Percentiles rank a stretch among this genome's conserved stretches.
These are phyloP conservation scores for Drosophila kuntzei DNA, from an alignment of 2,888 invertebrate genomes.

Conservation along the genomic window DNA sequence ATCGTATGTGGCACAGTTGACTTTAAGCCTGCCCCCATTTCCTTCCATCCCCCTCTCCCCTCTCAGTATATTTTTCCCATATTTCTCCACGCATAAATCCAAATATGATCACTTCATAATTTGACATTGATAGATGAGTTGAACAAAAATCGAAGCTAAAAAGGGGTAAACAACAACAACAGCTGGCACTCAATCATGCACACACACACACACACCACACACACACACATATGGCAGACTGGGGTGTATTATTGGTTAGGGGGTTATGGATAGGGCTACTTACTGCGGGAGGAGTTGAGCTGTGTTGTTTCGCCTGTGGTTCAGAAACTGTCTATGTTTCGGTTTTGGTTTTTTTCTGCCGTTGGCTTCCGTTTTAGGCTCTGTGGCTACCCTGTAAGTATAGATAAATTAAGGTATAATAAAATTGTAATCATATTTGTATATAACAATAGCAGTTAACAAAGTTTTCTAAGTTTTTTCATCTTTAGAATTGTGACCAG, in stretches of 20 bases:
- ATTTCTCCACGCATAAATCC: slow-evolving; percentile 81
- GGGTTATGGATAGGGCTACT: slow-evolving; percentile 7
- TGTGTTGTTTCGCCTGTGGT: slow-evolving; percentile 34
- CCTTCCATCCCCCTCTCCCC: neutral
- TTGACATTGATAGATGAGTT: slow-evolving; percentile 85
- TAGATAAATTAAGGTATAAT: neutral
- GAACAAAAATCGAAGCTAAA: slow-evolving; percentile 63
- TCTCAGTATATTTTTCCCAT: slow-evolving; percentile 5
- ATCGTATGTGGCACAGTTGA: slow-evolving; percentile 37
- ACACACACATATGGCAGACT: slow-evolving; percentile 15
- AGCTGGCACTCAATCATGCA: slow-evolving; percentile 74
- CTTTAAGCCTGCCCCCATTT: slow-evolving; percentile 32
- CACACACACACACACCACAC: slow-evolving; percentile 47
- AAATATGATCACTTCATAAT: slow-evolving; percentile 86
- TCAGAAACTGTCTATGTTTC: slow-evolving; percentile 20
- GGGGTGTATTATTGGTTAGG: slow-evolving; percentile 36
- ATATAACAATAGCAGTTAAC: neutral
- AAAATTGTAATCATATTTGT: no score
- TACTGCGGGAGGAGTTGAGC: slow-evolving; percentile 36
- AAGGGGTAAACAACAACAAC: slow-evolving; percentile 53
- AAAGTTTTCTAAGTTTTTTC: neutral
- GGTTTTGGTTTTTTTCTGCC: neutral
- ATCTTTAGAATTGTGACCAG: no score
- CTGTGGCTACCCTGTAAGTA: slow-evolving; percentile 31
- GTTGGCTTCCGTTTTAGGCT: neutral